phyloP scores from a whole-genome alignment of 2,797 vertebrate species.

The Cottoperca gobio region DNA sequence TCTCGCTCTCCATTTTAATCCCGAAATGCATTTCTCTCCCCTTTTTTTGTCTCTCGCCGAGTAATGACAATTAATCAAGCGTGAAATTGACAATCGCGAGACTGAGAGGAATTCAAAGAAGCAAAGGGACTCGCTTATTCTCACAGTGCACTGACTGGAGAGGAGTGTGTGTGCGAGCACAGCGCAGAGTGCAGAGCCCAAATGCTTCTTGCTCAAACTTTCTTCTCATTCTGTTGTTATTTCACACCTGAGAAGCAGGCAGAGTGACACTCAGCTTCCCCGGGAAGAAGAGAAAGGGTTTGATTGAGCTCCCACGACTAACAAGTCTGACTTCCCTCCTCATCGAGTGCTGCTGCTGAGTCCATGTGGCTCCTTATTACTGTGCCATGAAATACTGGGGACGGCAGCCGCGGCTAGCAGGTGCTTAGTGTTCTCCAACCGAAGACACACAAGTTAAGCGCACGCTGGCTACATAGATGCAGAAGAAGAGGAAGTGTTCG shows the following conservation, averaged over 20 bases:
- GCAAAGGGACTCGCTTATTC: slow-evolving; percentile 60
- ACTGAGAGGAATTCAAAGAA: slow-evolving; percentile 82
- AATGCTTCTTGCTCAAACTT: slow-evolving; percentile 60
- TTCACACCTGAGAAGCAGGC: slow-evolving; percentile 73
- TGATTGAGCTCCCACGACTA: slow-evolving; percentile 66
- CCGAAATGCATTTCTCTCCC: slow-evolving; percentile 72
- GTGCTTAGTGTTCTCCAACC: slow-evolving; percentile 21
- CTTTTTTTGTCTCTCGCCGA: slow-evolving; percentile 72
- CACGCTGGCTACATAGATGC: neutral
- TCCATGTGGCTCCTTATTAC: slow-evolving; percentile 21
- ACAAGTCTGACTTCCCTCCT: slow-evolving; percentile 59
- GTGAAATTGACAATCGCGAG: slow-evolving; percentile 87
- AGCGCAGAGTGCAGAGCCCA: slow-evolving; percentile 20
- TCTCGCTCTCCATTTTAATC: slow-evolving; percentile 77
- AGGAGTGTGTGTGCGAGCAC: slow-evolving; percentile 32
- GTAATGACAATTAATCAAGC: slow-evolving; percentile 88
- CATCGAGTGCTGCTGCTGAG: slow-evolving; percentile 29
- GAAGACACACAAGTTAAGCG: neutral
- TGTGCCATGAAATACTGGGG: slow-evolving; percentile 32
- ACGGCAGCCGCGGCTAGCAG: slow-evolving; percentile 24
- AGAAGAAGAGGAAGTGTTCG: neutral
- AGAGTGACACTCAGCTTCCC: slow-evolving; percentile 52
- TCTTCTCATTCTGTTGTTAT: slow-evolving; percentile 70
- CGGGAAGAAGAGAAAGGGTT: slow-evolving; percentile 31
- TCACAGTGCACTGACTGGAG: slow-evolving; percentile 55